Evolutionary conservation across 2,113 vertebrate species (phyloP).

Genomic region (Todiramphus chloris): DNA sequence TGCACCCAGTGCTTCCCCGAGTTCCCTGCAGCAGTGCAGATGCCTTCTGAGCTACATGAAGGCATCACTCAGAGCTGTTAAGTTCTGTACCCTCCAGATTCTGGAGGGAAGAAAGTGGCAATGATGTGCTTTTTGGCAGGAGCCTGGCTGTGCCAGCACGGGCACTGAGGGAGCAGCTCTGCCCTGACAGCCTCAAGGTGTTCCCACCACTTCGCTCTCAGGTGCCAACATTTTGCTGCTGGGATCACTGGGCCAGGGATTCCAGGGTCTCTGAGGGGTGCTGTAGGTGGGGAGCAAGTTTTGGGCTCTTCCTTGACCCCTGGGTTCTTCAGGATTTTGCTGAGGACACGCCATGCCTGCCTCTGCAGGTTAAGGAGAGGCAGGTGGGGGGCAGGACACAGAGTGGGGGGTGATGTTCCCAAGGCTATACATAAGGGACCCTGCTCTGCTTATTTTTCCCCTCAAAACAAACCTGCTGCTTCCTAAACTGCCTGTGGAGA

Average conservation of each 20-base stretch:
- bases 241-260: background rate
- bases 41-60: background rate
- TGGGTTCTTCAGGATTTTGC: background rate
- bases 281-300: background rate
- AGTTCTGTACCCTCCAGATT: background rate
- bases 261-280: background rate
- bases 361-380: background rate
- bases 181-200: background rate
- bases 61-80: background rate
- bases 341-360: background rate
- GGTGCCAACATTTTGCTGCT: background rate
- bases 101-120: background rate
- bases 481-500: background rate
- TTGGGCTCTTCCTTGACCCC: background rate
- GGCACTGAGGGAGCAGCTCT: background rate
- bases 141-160: background rate
- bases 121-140: background rate
- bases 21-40: background rate
- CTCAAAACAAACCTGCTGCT: background rate
- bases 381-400: background rate
- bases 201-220: background rate
- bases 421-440: background rate
- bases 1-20: background rate
- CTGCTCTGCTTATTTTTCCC: background rate
- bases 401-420: fast-evolving